A percentile compares a stretch with the other conserved stretches of the same genome.
phyloP scores from a whole-genome alignment of 1,140 invertebrate genomes.

The Lycorma delicatula region DNA sequence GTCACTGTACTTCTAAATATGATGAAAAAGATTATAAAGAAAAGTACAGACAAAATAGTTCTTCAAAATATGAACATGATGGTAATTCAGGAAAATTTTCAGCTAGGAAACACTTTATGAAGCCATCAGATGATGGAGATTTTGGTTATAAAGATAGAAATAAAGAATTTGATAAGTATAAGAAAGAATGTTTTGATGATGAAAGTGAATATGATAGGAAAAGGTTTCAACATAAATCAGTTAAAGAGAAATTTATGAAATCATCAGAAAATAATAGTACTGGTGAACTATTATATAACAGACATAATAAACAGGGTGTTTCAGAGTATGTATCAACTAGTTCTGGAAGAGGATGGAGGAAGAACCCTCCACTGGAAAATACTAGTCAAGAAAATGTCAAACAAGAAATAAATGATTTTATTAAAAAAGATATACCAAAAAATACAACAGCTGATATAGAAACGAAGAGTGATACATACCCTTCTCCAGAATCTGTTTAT shows the following conservation, averaged over 20 bases:
- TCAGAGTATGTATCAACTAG: too few relatives aligned
- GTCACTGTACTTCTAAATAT: too few relatives aligned
- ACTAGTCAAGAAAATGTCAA: neutral
- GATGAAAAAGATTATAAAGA: too few relatives aligned
- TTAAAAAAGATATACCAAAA: constrained; percentile 24
- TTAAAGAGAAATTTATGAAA: constrained; percentile 9
- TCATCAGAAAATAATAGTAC: neutral
- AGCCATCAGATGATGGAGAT: neutral
- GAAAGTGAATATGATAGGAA: neutral
- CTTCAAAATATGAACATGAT: too few relatives aligned
- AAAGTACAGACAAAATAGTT: too few relatives aligned
- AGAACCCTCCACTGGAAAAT: constrained; percentile 1
- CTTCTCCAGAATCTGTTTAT: too few relatives aligned
- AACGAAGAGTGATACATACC: too few relatives aligned
- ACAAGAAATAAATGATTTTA: neutral
- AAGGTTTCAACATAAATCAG: neutral
- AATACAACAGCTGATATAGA: constrained; percentile 31
- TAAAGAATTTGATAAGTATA: constrained; percentile 2
- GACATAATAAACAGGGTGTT: too few relatives aligned
- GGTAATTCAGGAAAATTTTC: too few relatives aligned
- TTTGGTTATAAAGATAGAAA: neutral
- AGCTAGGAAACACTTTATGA: neutral
- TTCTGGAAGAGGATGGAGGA: neutral
- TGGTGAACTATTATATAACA: too few relatives aligned
- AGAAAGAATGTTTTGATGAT: constrained; percentile 12